Evolutionary conservation across 2,113 vertebrate species (phyloP).

Genomic region (Syrrhaptes paradoxus): DNA sequence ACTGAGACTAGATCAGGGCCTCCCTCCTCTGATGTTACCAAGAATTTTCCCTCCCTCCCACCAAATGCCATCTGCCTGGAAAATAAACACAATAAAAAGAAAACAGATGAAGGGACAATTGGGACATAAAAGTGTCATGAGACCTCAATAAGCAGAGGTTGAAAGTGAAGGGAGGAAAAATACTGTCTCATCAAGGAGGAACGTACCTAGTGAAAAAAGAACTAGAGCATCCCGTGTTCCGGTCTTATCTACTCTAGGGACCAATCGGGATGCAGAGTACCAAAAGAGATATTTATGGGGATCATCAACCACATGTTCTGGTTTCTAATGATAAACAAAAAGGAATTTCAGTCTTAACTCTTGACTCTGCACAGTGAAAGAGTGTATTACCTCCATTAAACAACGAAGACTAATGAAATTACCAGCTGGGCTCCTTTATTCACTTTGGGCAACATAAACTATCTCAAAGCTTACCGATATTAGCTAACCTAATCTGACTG

Average conservation of each 20-base stretch:
- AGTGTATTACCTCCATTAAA: neutral
- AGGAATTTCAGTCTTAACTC: neutral
- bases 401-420: neutral
- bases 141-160: neutral
- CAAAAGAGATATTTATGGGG: neutral
- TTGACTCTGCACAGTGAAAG: neutral
- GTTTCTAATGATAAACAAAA: neutral
- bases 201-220: neutral
- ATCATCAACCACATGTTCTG: neutral
- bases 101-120: neutral
- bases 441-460: neutral
- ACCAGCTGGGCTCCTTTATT: neutral
- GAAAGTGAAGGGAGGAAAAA: constrained; percentile 13
- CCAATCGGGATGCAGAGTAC: neutral
- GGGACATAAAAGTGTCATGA: neutral
- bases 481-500: neutral
- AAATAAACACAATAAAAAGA: neutral
- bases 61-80: neutral
- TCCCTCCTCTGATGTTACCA: neutral
- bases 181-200: neutral
- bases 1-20: neutral
- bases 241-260: neutral
- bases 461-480: neutral
- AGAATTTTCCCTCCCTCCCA: neutral
- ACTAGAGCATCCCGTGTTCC: neutral